Evolutionary conservation across 1,140 invertebrate genomes (phyloP).

Genomic region (Stenopsyche tienmushanensis): DNA sequence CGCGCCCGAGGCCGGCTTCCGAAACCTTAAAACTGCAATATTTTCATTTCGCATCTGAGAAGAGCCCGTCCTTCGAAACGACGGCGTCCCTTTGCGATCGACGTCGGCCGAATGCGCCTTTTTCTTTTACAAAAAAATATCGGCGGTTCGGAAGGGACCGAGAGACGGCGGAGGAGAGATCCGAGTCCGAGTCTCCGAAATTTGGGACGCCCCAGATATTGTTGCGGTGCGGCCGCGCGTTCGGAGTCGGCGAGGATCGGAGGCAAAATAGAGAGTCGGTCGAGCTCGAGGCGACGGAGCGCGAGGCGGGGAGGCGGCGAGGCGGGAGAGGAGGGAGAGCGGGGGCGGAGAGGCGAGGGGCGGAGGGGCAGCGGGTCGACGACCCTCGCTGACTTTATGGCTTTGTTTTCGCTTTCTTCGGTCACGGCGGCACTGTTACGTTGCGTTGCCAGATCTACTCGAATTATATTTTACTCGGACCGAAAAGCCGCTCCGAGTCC

Average conservation of each 20-base stretch:
- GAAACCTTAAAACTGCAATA: background rate
- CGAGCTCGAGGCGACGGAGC: background rate
- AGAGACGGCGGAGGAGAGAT: background rate
- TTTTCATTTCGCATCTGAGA: no score
- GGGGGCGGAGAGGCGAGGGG: background rate
- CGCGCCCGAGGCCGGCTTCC: background rate
- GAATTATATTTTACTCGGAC: background rate
- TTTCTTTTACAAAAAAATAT: no score
- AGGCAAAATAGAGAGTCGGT: background rate
- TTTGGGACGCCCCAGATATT: background rate
- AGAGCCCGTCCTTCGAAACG: no score
- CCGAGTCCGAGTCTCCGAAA: background rate
- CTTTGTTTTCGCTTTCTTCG: constrained; percentile 42
- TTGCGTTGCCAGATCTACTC: background rate
- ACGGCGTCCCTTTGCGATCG: no score
- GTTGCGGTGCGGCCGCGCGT: background rate
- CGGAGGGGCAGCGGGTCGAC: constrained; percentile 29
- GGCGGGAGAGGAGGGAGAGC: no score
- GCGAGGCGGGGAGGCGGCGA: no score
- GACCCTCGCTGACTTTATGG: constrained; percentile 39
- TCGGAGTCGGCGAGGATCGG: background rate
- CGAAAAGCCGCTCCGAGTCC: no score
- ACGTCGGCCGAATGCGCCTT: background rate
- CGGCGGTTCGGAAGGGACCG: background rate
- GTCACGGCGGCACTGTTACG: constrained; percentile 11